phyloP scores from a whole-genome alignment of 2,797 vertebrate genomes.

The Zalophus californianus region DNA sequence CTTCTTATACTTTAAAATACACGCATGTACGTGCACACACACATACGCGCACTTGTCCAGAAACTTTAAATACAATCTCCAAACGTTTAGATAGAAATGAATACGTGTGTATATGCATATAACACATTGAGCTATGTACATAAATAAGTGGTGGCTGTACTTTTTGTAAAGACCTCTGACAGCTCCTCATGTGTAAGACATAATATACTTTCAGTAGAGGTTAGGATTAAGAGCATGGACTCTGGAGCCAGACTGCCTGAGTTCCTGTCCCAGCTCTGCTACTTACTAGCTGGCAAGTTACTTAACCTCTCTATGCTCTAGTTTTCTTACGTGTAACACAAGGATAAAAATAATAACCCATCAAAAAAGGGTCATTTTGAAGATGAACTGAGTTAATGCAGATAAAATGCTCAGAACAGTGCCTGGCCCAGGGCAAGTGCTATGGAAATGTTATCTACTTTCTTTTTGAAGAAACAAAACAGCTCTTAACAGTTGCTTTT shows the following conservation, averaged over 20 bases:
- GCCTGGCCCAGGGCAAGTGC: background rate
- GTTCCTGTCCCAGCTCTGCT: background rate
- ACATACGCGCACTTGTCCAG: background rate
- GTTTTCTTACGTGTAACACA: background rate
- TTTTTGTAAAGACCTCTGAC: background rate
- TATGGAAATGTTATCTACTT: background rate
- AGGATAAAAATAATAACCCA: background rate
- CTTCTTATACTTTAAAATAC: slow-evolving; percentile 16
- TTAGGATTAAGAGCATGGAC: background rate
- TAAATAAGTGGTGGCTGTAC: background rate
- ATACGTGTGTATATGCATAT: background rate
- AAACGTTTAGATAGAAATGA: slow-evolving; percentile 24
- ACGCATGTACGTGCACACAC: background rate
- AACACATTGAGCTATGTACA: background rate
- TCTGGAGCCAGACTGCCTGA: background rate
- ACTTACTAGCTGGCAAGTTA: slow-evolving; percentile 8
- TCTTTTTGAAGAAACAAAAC: slow-evolving; percentile 16
- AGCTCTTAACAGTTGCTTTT: background rate
- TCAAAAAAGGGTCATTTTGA: background rate
- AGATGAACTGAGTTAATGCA: slow-evolving; percentile 31
- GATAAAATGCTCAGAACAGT: background rate
- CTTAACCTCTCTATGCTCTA: slow-evolving; percentile 2
- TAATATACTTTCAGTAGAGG: background rate
- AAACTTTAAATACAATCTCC: slow-evolving; percentile 40
- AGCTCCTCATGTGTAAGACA: background rate